These are phyloP conservation scores for Istiophorus platypterus DNA, from an alignment of 2,113 vertebrate genomes.

Conservation along the genomic window DNA sequence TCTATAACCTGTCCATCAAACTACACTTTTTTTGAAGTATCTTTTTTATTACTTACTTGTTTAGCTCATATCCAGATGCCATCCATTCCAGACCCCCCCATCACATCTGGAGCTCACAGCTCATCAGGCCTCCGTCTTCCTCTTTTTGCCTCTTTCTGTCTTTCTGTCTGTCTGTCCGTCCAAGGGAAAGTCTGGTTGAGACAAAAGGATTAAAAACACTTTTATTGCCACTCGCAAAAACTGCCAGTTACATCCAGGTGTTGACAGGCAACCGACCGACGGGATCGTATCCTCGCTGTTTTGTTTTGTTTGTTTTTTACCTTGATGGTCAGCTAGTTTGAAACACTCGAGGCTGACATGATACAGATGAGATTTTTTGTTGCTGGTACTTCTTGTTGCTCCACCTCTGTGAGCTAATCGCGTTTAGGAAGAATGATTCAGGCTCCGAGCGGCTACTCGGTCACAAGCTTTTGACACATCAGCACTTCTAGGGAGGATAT, in stretches of 20 bases:
- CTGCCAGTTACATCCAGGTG: not conserved
- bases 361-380: not conserved
- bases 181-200: not conserved
- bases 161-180: not conserved
- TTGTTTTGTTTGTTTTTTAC: no score
- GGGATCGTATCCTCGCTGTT: no score
- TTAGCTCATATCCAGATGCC: constrained; percentile 47
- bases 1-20: not conserved
- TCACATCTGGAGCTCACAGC: constrained; percentile 44
- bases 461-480: constrained; percentile 73
- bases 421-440: constrained; percentile 55
- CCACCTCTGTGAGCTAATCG: not conserved
- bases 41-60: constrained; percentile 53
- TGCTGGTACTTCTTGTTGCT: not conserved
- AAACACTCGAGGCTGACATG: not conserved
- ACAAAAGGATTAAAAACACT: not conserved
- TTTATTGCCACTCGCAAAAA: not conserved
- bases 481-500: constrained; percentile 53
- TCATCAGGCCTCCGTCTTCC: constrained; percentile 17
- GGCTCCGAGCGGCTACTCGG: constrained; percentile 1
- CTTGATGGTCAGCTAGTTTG: not conserved
- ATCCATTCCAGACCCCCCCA: constrained; percentile 32
- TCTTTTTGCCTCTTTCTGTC: constrained; percentile 13
- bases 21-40: not conserved
- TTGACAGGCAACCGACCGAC: no score